Evolutionary conservation across 2,888 invertebrate species (phyloP).

Genomic region (Apantesis nais): DNA sequence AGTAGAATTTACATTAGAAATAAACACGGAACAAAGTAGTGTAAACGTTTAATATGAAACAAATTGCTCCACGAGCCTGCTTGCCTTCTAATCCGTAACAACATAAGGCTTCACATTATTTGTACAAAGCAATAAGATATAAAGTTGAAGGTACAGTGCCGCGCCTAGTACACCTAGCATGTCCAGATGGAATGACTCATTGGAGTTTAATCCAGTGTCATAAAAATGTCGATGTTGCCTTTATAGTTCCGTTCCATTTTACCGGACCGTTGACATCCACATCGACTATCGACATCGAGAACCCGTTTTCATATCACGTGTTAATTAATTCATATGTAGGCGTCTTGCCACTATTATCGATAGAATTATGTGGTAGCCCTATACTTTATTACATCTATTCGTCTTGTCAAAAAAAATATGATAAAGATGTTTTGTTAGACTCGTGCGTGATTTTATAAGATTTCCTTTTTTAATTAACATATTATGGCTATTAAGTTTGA

Average conservation of each 20-base stretch:
- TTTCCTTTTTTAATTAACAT: constrained; percentile 60
- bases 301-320: constrained; percentile 77
- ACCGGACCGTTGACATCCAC: constrained; percentile 66
- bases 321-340: constrained; percentile 83
- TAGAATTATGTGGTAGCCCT: constrained; percentile 80
- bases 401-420: constrained; percentile 69
- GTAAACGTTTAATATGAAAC: constrained; percentile 8
- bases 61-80: constrained; percentile 1
- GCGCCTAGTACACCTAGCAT: constrained; percentile 62
- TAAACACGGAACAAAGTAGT: background rate
- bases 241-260: constrained; percentile 76
- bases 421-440: constrained; percentile 67
- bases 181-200: constrained; percentile 72
- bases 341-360: constrained; percentile 78
- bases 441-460: constrained; percentile 58
- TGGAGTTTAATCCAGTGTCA: constrained; percentile 69
- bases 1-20: background rate
- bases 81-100: constrained; percentile 7
- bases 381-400: constrained; percentile 74
- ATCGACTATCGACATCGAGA: constrained; percentile 62
- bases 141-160: constrained; percentile 42
- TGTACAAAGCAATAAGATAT: constrained; percentile 22
- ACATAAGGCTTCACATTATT: constrained; percentile 17
- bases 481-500: constrained; percentile 47
- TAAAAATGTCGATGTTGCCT: constrained; percentile 73